These are phyloP conservation scores for Columba livia DNA, from an alignment of 2,113 vertebrate genomes.

Conservation along the genomic window DNA sequence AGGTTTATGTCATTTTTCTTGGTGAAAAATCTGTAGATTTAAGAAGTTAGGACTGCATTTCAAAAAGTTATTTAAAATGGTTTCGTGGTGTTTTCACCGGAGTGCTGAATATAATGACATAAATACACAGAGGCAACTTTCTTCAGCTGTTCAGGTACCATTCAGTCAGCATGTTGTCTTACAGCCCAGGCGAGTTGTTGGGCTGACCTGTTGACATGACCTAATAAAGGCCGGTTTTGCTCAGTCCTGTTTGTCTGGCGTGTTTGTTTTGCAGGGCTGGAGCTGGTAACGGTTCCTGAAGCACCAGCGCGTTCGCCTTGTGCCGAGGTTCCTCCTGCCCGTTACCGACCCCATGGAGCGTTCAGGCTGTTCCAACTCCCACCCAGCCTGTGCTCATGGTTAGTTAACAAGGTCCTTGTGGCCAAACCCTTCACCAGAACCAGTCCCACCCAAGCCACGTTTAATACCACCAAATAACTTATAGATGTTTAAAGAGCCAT, in stretches of 20 bases:
- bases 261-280: neutral
- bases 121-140: neutral
- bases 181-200: neutral
- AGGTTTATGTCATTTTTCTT: neutral
- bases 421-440: neutral
- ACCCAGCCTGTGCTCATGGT: accelerated
- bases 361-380: neutral
- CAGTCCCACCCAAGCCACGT: accelerated
- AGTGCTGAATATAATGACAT: neutral
- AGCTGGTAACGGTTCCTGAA: neutral
- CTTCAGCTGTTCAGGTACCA: neutral
- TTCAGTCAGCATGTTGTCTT: neutral
- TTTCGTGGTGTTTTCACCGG: neutral
- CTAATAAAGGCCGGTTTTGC: neutral
- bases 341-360: accelerated
- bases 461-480: neutral
- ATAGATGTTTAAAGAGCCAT: neutral
- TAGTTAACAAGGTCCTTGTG: neutral
- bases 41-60: neutral
- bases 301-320: accelerated
- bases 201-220: neutral
- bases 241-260: neutral
- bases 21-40: neutral
- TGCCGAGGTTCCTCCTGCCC: neutral
- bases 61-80: neutral